Base-by-base conservation (phyloP, 2,888 invertebrate genomes). In the Mechanitis mazaeus region DNA sequence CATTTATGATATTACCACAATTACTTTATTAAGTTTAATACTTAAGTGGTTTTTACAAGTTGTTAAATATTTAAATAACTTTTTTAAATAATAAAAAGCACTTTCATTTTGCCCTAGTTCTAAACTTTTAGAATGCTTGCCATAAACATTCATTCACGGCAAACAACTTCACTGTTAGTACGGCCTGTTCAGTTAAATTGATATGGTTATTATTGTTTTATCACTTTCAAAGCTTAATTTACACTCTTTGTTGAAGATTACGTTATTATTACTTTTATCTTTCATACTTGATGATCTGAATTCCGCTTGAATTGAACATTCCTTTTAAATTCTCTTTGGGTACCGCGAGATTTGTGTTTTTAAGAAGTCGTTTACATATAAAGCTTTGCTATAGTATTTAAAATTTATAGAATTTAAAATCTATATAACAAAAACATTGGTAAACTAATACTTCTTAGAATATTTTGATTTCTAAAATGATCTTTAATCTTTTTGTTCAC, bases 131-230 rank as follows among this genome's bases (percentile, higher is more conserved):
- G 31, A 50, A 50, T 50, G 31, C 50, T 50, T 9, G 50, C 9
- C 9, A 50, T 50, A 9, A n/a, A 50, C 31, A 50, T 50, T 50
- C 28, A 50, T 50, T 50, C 50, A 50, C 50, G 50, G 50, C 50
- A 50, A 50, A 50, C 31, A 50, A 50, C 50, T 50, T 50, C 50
- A 28, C 50, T 31, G 6, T 50, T 50, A 31, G 60, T 64, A 64
- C 65, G 63, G 64, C 62, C 56, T 64, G 56, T 58, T 62, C 54
- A 59, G 53, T 50, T 47, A 38, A 59, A 59, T 63, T 59, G 56
- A 59, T 63, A 61, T 47, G 45, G 56, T 46, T 54, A 50, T 55
- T 47, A 42, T 63, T 50, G 50, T 50, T 50, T 50, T 50, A 50
- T 31, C 28, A 31, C 50, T 50, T 31, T 50, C 7, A 31, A 50